Evolutionary conservation across 1,140 invertebrate species (phyloP), one percentile per base, ranked within the genome.

Genomic region (Tachypleus tridentatus): DNA sequence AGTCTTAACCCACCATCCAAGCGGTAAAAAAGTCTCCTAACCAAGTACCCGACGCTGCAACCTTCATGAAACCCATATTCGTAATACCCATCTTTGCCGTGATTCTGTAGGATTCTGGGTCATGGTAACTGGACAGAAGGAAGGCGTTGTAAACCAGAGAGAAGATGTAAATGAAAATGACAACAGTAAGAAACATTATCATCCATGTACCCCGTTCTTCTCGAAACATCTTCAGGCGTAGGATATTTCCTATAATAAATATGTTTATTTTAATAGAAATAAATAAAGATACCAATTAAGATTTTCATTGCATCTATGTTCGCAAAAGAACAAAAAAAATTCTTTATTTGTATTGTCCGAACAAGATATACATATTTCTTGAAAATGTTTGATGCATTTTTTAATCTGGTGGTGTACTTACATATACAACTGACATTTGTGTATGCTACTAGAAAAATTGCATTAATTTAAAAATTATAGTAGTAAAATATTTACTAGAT

Each of bases 151-250:
- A 83, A 49, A 80, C 71, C 69, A 77, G 77, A 4, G 82, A 82
- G 70, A 82, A 79, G 60, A 81, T 74, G 68, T 79, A 82, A 51
- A 82, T 64, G n/a, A 73, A 77, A 10, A 82, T 70, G 4, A 83
- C 75, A 48, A 76, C 74, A 48, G 77, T 76, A 4, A 82, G 70
- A 67, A 82, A 81, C 80, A 82, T 82, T 0, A 76, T 76, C 78
- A 83, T 81, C 79, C 80, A 82, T 3, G 81, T 82, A 10, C 81
- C 81, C 72, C 80, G 77, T 67, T 80, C 78, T 65, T 82, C 78
- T 9, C 76, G 71, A 72, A 83, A 83, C 81, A 83, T 82, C 71
- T 81, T 80, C 50, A 83, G 72, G 47, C 79, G 70, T 6, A 81
- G 74, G n/a, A 79, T 62, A 53, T 73, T 71, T 65, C 79, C 80